Conservation (phyloP, 92 coral and sea anemone species). For the Zoanthus sansibaricus region DNA sequence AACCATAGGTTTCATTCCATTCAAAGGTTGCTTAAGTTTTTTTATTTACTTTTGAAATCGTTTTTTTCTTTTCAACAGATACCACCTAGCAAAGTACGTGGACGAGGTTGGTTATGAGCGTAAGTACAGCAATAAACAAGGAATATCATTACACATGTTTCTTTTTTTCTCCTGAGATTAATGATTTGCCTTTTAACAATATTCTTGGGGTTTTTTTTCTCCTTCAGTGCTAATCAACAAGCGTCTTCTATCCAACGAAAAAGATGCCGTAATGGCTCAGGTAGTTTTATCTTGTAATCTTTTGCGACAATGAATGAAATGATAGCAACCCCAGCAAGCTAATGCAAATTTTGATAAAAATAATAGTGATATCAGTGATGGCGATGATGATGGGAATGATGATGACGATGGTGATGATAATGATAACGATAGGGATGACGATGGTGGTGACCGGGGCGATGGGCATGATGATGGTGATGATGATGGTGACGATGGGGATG, state of each 20-base stretch:
- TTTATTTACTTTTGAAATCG: background rate
- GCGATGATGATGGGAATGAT: too few species aligned
- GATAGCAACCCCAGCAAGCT: too few species aligned
- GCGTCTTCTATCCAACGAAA: conserved; percentile 87
- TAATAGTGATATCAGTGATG: too few species aligned
- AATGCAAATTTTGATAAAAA: too few species aligned
- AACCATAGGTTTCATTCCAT: too few species aligned
- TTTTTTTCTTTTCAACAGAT: conserved; percentile 56
- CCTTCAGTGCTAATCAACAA: conserved; percentile 86
- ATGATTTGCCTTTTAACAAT: background rate
- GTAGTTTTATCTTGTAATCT: conserved; percentile 41
- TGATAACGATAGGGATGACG: too few species aligned
- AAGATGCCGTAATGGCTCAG: conserved; percentile 96
- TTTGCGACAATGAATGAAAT: too few species aligned
- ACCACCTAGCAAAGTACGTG: conserved; percentile 86
- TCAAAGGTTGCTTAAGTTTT: background rate
- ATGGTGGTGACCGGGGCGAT: too few species aligned
- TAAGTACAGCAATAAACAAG: conserved; percentile 38
- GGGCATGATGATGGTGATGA: too few species aligned
- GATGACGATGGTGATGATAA: too few species aligned
- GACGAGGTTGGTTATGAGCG: conserved; percentile 96
- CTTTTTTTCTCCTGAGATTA: background rate
- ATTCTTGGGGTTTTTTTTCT: background rate
- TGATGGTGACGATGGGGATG: too few species aligned
- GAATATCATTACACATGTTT: too few species aligned